phyloP scores from a whole-genome alignment of 1,140 invertebrate species.

The Drosophila setifemur region DNA sequence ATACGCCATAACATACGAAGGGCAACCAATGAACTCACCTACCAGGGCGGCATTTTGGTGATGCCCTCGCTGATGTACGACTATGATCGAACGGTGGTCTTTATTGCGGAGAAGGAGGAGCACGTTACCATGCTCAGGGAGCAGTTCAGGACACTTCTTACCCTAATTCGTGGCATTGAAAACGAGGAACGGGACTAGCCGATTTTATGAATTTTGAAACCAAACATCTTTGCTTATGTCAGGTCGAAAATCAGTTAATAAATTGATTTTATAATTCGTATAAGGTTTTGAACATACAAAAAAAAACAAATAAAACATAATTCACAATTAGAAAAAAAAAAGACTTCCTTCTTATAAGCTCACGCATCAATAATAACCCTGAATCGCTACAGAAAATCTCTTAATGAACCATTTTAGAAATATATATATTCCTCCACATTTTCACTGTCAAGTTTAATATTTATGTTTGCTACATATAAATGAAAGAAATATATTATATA shows the following conservation, averaged over 20 bases:
- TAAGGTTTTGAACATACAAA: too few species aligned
- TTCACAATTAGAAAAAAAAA: constrained; percentile 8
- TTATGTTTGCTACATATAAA: too few species aligned
- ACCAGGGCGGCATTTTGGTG: constrained; percentile 4
- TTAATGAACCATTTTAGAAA: constrained; percentile 57
- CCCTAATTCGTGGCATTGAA: too few species aligned
- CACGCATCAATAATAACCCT: constrained; percentile 42
- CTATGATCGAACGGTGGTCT: not conserved
- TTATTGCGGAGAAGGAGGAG: not conserved
- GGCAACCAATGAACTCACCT: not conserved
- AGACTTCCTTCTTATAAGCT: constrained; percentile 42
- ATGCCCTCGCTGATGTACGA: constrained; percentile 20
- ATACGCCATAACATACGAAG: not conserved
- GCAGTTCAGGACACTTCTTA: not conserved
- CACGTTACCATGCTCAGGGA: not conserved
- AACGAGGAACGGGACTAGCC: too few species aligned
- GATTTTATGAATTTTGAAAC: too few species aligned
- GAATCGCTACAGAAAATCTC: constrained; percentile 45
- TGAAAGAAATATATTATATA: too few species aligned
- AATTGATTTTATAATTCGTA: too few species aligned
- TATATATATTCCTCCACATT: constrained; percentile 31
- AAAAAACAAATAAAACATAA: constrained; percentile 10
- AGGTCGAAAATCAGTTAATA: too few species aligned
- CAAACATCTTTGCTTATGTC: not conserved
- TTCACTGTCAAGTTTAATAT: constrained; percentile 68